Evolutionary conservation across 2,113 vertebrate genomes (phyloP), one percentile per base, ranked within the genome.

Genomic region (Boleophthalmus pectinirostris): DNA sequence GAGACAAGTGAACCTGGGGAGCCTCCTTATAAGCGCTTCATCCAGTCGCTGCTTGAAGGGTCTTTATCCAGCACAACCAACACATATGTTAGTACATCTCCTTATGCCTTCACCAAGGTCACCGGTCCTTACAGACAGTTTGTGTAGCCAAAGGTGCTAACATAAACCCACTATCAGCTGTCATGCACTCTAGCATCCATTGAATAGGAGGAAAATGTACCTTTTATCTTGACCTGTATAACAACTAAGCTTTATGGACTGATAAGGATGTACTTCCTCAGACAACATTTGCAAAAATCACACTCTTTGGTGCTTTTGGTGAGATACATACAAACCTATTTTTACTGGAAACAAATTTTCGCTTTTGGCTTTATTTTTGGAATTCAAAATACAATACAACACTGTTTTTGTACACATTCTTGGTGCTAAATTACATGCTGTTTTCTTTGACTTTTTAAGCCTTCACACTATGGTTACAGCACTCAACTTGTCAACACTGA

Each of bases 71-170:
- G 93, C 90, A 99, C 96, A 93, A 98, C 97, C n/a, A 95, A 96
- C 92, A 95, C 96, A 77, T 96, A 94, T 7, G 94, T 97, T 67
- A 97, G 92, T 76, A 97, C 98, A 75, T 89, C 96, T 86, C 97
- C 98, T 33, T 99, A 98, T 78, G 97, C 98, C 94, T 98, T 96
- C 87, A 98, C 97, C 71, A 96, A 96, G 93, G 97, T 99, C 91
- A 99, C 98, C 53, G 98, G 98, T 91, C 98, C 97, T 92, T 99
- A 99, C 91, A 98, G 94, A 91, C 88, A 94, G 75, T 98, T 95
- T 77, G 91, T 95, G 56, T 99, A 93, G 92, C 80, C 84, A 77
- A 71, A 35, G 91, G 90, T 92, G 92, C 89, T 92, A 81, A 60
- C 79, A 73, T 83, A 69, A 81, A 82, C 20, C 12, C 5, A 74